These are phyloP conservation scores for Sylvilagus bachmani DNA, from an alignment of 2,113 vertebrate species.

Conservation along the genomic window DNA sequence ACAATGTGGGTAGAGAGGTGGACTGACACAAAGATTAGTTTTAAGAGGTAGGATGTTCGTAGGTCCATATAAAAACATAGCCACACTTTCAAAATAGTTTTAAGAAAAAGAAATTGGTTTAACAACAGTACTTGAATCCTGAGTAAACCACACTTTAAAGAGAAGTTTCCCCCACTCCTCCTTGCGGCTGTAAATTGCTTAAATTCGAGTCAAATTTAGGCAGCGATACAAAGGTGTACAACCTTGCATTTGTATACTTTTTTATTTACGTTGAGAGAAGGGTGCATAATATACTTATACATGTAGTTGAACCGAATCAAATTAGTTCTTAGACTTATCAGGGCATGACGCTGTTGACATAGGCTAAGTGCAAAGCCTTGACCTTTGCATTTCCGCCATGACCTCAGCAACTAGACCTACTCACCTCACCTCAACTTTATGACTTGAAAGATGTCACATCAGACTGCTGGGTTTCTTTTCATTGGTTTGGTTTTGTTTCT, in stretches of 20 bases:
- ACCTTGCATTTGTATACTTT: background rate
- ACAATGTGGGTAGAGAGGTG: fast-evolving
- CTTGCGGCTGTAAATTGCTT: background rate
- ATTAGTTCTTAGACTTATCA: conserved; percentile 82
- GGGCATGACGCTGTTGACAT: conserved; percentile 87
- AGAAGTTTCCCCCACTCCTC: background rate
- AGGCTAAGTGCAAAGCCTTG: conserved; percentile 88
- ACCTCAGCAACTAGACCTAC: conserved; percentile 83
- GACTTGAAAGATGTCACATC: conserved; percentile 79
- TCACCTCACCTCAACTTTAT: conserved; percentile 79
- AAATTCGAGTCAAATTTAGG: conserved; percentile 29
- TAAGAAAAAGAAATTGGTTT: background rate
- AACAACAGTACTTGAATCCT: background rate
- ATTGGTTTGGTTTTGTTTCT: conserved; percentile 30
- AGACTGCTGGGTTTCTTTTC: conserved; percentile 68
- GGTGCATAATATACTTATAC: background rate
- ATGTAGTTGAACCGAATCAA: conserved; percentile 71
- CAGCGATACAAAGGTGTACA: background rate
- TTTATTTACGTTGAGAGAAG: conserved; percentile 24
- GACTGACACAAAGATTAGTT: background rate
- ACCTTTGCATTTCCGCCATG: conserved; percentile 86
- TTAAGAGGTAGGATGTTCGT: background rate
- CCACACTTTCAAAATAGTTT: conserved; percentile 2
- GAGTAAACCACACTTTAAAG: background rate
- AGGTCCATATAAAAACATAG: background rate